phyloP scores from a whole-genome alignment of 2,797 vertebrate species.

The Adelosebastes latens region DNA sequence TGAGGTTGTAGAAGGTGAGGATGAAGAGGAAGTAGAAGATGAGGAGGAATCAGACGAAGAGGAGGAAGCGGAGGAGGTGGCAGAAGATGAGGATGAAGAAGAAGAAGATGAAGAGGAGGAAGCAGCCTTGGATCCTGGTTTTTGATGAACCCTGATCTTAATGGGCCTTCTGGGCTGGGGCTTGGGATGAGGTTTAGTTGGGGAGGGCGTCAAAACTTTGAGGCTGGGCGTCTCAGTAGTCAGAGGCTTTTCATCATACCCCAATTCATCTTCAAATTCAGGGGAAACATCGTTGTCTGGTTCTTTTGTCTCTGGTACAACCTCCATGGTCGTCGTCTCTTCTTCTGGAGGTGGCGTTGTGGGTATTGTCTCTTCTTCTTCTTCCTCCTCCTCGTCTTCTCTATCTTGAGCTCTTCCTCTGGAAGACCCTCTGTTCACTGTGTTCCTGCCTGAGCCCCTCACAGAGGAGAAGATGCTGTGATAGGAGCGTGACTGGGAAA shows the following conservation, averaged over 20 bases:
- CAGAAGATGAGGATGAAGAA: conserved; percentile 34
- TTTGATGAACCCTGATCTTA: conserved; percentile 72
- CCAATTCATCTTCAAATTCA: conserved; percentile 54
- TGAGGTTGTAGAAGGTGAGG: conserved; percentile 32
- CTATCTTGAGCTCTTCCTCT: conserved; percentile 52
- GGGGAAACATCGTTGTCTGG: conserved; percentile 73
- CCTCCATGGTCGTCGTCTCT: conserved; percentile 63
- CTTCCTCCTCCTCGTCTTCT: conserved; percentile 60
- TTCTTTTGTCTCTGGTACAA: conserved; percentile 59
- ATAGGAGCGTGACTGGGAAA: conserved; percentile 82
- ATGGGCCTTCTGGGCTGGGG: conserved; percentile 66
- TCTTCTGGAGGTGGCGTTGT: conserved; percentile 63
- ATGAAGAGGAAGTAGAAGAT: conserved; percentile 28
- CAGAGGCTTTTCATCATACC: conserved; percentile 17
- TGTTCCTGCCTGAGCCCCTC: conserved; percentile 77
- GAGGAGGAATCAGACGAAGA: conserved; percentile 25
- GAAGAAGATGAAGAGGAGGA: conserved; percentile 51
- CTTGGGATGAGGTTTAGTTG: conserved; percentile 63
- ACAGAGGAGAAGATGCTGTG: conserved; percentile 83
- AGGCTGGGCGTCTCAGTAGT: conserved; percentile 61
- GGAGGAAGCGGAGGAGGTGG: conserved; percentile 2
- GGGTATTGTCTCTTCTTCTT: conserved; percentile 47
- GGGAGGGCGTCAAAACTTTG: conserved; percentile 63
- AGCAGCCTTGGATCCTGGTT: conserved; percentile 47
- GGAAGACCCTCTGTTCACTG: conserved; percentile 42